Percentiles rank a stretch among this genome's conserved stretches.
These are phyloP conservation scores for Rhynchotus rufescens DNA, from an alignment of 2,797 vertebrate species.

Conservation along the genomic window DNA sequence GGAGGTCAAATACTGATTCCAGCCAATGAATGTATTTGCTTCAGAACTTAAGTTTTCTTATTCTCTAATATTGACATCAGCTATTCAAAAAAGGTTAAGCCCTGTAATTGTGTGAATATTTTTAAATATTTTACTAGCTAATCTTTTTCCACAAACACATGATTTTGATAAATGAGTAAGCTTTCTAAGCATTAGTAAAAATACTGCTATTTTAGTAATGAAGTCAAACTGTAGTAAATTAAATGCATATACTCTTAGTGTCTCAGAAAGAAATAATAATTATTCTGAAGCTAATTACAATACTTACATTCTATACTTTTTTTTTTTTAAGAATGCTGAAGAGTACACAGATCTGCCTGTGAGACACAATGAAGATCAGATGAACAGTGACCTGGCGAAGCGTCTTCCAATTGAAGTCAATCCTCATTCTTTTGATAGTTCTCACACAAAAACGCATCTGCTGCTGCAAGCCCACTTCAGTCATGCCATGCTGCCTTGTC, in stretches of 20 bases:
- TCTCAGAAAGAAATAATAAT: neutral
- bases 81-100: neutral
- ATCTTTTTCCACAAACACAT: neutral
- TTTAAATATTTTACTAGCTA: neutral
- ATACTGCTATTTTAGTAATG: neutral
- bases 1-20: neutral
- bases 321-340: slow-evolving; percentile 87
- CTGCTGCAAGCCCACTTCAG: slow-evolving; percentile 96
- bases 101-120: neutral
- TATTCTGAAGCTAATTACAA: neutral
- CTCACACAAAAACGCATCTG: slow-evolving; percentile 95
- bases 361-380: slow-evolving; percentile 97
- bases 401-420: slow-evolving; percentile 92
- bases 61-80: neutral
- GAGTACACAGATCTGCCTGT: slow-evolving; percentile 96
- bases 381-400: slow-evolving; percentile 94
- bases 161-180: neutral
- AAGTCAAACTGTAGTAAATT: neutral
- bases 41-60: neutral
- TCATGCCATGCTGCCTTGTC: slow-evolving; percentile 89
- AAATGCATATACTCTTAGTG: neutral
- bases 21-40: neutral
- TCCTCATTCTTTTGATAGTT: slow-evolving; percentile 92
- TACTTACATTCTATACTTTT: neutral
- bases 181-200: neutral